Evolutionary conservation across 2,888 invertebrate species (phyloP).

Genomic region (Napeogenes inachia): DNA sequence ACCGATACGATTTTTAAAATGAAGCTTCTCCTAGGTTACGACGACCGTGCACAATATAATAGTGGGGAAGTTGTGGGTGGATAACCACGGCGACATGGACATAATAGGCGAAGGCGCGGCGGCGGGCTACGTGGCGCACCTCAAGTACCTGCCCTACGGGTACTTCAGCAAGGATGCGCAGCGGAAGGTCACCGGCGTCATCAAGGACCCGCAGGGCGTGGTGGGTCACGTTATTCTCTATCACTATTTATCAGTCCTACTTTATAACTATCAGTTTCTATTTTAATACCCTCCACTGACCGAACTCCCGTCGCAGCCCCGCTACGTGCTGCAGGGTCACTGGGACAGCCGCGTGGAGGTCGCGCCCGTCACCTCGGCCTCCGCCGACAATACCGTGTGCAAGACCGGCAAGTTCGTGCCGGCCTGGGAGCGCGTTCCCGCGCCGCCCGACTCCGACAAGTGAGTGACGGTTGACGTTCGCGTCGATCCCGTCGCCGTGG

Average conservation of each 20-base stretch:
- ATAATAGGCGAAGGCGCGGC: slow-evolving; percentile 91
- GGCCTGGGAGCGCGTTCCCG: slow-evolving; percentile 91
- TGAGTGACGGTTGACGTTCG: slow-evolving; percentile 40
- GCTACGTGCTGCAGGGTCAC: slow-evolving; percentile 88
- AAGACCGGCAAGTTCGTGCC: slow-evolving; percentile 91
- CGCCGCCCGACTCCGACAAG: slow-evolving; percentile 82
- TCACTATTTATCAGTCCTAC: too few relatives aligned
- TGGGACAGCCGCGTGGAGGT: slow-evolving; percentile 98
- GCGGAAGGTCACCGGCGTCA: slow-evolving; percentile 89
- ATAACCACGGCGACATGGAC: slow-evolving; percentile 99
- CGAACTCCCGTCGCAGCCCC: slow-evolving; percentile 75
- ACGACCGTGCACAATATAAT: slow-evolving; percentile 99
- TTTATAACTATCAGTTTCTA: too few relatives aligned
- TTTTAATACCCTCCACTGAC: too few relatives aligned
- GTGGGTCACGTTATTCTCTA: slow-evolving; percentile 56
- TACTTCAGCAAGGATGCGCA: slow-evolving; percentile 98
- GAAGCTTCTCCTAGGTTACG: slow-evolving; percentile 79
- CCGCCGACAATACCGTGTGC: slow-evolving; percentile 89
- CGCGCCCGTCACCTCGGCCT: slow-evolving; percentile 88
- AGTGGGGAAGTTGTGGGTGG: slow-evolving; percentile 99
- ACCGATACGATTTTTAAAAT: too few relatives aligned
- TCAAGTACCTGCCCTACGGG: slow-evolving; percentile 98
- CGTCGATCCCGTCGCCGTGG: too few relatives aligned
- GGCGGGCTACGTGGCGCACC: slow-evolving; percentile 94
- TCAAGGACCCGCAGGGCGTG: slow-evolving; percentile 84